Conservation (phyloP, 2,113 vertebrate genomes). For the Climacteris rufus region DNA sequence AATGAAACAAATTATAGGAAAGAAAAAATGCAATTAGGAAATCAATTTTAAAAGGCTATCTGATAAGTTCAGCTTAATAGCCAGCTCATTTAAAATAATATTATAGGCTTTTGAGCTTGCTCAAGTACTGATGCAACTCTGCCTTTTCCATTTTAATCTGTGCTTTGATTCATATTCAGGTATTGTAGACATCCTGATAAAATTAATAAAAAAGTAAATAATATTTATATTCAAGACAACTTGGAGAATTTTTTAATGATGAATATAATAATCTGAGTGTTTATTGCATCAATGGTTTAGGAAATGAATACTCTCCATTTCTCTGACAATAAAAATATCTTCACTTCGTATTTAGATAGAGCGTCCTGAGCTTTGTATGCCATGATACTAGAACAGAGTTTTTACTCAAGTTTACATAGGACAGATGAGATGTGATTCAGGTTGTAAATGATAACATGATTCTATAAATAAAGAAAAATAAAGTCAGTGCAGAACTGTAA, state of each 20-base stretch:
- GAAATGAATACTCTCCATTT: background rate
- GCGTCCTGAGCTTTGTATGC: background rate
- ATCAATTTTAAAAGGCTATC: background rate
- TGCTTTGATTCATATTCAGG: background rate
- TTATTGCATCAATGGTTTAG: background rate
- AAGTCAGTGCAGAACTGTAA: background rate
- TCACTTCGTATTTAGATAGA: background rate
- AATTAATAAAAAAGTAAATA: background rate
- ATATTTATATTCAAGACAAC: background rate
- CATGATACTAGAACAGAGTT: background rate
- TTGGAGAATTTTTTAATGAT: background rate
- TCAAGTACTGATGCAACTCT: background rate
- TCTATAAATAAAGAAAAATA: background rate
- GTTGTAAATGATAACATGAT: background rate
- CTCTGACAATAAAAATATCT: background rate
- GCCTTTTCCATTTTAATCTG: background rate
- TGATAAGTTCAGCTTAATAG: background rate
- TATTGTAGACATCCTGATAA: background rate
- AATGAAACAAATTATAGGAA: background rate
- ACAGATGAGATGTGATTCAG: background rate
- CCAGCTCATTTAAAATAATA: background rate
- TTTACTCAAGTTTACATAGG: background rate
- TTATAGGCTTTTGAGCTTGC: background rate
- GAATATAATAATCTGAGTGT: background rate
- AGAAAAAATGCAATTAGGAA: slow-evolving; percentile 25